Evolutionary conservation across 2,888 invertebrate species (phyloP), one percentile per base, ranked within the genome.

Genomic region (Poecilobothrus nobilitatus): DNA sequence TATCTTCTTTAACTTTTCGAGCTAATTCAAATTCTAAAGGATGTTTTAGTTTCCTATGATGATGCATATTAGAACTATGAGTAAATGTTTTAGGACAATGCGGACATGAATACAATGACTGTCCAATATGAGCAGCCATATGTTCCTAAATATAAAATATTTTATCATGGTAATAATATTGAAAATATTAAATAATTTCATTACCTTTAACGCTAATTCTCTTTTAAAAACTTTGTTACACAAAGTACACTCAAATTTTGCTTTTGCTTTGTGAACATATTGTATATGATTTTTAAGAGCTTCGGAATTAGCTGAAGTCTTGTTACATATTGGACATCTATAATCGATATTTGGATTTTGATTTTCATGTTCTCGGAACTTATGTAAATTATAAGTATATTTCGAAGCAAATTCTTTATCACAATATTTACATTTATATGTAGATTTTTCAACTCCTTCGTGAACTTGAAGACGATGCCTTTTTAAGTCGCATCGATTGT

Each of bases 31-130:
- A 81, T 74, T 81, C 79, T 62, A 75, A 74, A 34, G 79, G 78
- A 76, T 82, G 82, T 33, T 76, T 75, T 68, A 80, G 80, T 69
- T 80, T 80, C 61, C 80, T 76, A 73, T 82, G 82, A 1, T 80
- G 77, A 72, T 82, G 80, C 78, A 81, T 80, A 71, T 82, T 82
- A 3, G 80, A 81, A 74, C 79, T 80, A 7, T 81, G 81, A 70
- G 81, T 82, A 71, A 82, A 82, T 5, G 80, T 82, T 73, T 79
- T 79, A 1, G 80, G 75, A 68, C 81, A 82, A 70, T 80, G 78
- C 0, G 79, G 79, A 66, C 82, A 82, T 67, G 76, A 80, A 72
- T 82, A 82, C 3, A 82, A 72, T 67, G 78, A 78, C 70, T 81
- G 80, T 15, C 80, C 80, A 0, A 81, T 81, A 61, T 82, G 82